phyloP scores from a whole-genome alignment of 2,797 vertebrate species.

The Peromyscus aztecus region DNA sequence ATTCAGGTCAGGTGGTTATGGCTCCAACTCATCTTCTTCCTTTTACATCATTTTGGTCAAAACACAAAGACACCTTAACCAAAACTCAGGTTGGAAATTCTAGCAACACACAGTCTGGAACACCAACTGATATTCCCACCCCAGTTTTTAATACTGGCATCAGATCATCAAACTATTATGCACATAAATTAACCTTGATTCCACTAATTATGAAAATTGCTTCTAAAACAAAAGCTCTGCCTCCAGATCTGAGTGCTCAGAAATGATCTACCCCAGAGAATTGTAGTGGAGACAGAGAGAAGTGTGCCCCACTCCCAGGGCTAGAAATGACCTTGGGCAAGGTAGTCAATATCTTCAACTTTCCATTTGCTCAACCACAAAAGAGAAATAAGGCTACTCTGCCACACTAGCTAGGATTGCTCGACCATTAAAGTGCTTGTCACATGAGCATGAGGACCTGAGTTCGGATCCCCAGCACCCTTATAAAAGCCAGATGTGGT shows the following conservation, averaged over 20 bases:
- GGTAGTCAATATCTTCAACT: conserved; percentile 57
- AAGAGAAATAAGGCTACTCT: conserved; percentile 29
- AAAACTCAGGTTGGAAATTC: conserved; percentile 39
- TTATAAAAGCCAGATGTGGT: background rate
- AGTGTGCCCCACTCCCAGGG: background rate
- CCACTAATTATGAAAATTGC: conserved; percentile 67
- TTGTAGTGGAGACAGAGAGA: conserved; percentile 2
- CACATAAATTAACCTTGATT: conserved; percentile 68
- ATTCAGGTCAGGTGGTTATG: background rate
- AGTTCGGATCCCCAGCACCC: background rate
- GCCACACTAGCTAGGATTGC: background rate
- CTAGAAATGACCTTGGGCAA: conserved; percentile 45
- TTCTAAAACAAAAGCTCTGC: conserved; percentile 51
- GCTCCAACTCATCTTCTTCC: background rate
- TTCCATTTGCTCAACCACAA: conserved; percentile 53
- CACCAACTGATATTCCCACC: background rate
- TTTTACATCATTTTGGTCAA: conserved; percentile 22
- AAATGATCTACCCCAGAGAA: conserved; percentile 44
- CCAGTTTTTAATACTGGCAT: conserved; percentile 39
- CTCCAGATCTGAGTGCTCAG: conserved; percentile 49
- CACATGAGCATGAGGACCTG: background rate
- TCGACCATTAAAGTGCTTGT: no score
- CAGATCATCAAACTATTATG: conserved; percentile 49
- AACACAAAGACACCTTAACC: conserved; percentile 1
- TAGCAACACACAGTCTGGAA: background rate